Conservation (phyloP, 2,888 invertebrate genomes). For the Asteroscopus sphinx region DNA sequence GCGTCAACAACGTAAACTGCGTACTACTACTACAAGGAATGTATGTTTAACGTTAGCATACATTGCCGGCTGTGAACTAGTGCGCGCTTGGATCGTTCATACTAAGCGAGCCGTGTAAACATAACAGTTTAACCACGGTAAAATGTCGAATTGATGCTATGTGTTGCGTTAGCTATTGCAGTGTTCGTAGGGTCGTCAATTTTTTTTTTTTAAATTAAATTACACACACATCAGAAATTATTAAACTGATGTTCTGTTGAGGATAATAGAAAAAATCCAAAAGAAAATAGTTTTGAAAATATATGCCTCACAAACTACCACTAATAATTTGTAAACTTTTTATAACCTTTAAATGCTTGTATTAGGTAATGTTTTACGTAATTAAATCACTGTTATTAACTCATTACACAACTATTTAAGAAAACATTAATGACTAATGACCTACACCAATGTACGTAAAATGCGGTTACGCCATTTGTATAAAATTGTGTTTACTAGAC, state of each 20-base stretch:
- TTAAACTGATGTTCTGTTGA: neutral
- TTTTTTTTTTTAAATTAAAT: neutral
- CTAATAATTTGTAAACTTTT: too few species aligned
- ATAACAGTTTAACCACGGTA: conserved; percentile 71
- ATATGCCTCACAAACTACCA: too few species aligned
- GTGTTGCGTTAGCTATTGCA: conserved; percentile 42
- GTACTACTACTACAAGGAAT: conserved; percentile 16
- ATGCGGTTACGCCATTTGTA: conserved; percentile 3
- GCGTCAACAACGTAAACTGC: conserved; percentile 43
- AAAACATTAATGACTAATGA: conserved; percentile 39
- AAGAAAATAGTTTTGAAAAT: too few species aligned
- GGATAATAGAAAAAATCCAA: too few species aligned
- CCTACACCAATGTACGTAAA: conserved; percentile 7
- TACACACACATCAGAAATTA: neutral
- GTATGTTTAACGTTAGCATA: conserved; percentile 49
- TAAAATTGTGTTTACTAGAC: neutral
- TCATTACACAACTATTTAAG: conserved; percentile 31
- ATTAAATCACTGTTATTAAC: conserved; percentile 16
- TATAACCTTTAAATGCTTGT: too few species aligned
- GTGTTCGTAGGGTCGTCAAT: conserved; percentile 47
- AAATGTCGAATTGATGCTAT: conserved; percentile 65
- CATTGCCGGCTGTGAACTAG: conserved; percentile 65
- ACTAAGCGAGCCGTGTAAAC: conserved; percentile 76
- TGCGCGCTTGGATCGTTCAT: conserved; percentile 59
- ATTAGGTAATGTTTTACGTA: conserved; percentile 4